Conservation (phyloP, 1,140 invertebrate genomes). For the Kradibia gibbosae region DNA sequence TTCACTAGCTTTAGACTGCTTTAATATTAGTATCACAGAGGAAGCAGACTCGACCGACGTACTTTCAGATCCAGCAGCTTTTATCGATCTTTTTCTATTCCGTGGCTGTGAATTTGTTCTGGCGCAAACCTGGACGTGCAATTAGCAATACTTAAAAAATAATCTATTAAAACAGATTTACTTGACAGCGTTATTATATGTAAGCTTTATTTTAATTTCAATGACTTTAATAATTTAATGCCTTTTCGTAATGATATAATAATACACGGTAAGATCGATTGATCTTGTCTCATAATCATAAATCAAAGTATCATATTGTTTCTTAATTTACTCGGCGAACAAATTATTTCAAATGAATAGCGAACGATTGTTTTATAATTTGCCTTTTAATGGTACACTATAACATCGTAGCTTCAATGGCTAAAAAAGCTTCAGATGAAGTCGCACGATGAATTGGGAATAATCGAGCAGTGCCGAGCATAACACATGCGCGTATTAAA, state of each 20-base stretch:
- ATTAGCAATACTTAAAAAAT: constrained; percentile 6
- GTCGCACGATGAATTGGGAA: too few relatives aligned
- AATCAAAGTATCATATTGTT: constrained; percentile 8
- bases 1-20: constrained; percentile 42
- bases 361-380: background rate
- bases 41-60: constrained; percentile 58
- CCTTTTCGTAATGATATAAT: constrained; percentile 33
- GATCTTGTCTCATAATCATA: constrained; percentile 38
- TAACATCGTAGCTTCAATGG: too few relatives aligned
- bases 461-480: too few relatives aligned
- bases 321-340: background rate
- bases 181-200: too few relatives aligned
- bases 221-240: too few relatives aligned
- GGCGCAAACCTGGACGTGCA: background rate
- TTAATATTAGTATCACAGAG: constrained; percentile 64
- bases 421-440: too few relatives aligned
- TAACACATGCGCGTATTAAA: constrained; percentile 3
- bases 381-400: background rate
- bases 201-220: too few relatives aligned
- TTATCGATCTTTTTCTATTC: constrained; percentile 8
- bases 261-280: constrained; percentile 16
- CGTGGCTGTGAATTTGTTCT: background rate
- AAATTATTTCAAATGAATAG: constrained; percentile 9
- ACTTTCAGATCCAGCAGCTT: constrained; percentile 19
- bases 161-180: too few relatives aligned